phyloP scores from a whole-genome alignment of 1,140 invertebrate genomes.

The Cyphomyrmex costatus region DNA sequence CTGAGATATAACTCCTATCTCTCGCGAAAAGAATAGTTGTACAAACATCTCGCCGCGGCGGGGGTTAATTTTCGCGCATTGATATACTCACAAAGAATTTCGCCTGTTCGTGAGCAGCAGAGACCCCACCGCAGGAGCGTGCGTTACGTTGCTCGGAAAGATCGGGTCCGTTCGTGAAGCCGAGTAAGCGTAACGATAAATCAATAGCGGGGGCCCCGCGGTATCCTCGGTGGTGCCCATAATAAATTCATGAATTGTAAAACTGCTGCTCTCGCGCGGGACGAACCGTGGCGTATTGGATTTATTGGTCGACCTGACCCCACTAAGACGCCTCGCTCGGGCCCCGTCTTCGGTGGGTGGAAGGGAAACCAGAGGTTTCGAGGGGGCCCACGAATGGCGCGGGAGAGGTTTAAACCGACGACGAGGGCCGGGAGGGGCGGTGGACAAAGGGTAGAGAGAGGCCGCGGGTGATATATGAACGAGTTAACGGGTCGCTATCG shows the following conservation, averaged over 20 bases:
- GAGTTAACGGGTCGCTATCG: conserved; percentile 84
- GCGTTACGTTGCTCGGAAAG: conserved; percentile 54
- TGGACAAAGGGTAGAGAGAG: conserved; percentile 62
- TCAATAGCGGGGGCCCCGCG: conserved; percentile 82
- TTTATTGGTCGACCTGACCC: conserved; percentile 86
- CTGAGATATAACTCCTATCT: neutral
- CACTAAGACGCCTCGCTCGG: conserved; percentile 79
- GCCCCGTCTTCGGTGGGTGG: conserved; percentile 68
- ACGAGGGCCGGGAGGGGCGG: conserved; percentile 11
- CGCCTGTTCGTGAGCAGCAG: conserved; percentile 21
- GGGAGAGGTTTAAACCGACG: neutral
- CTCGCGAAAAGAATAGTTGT: conserved; percentile 36
- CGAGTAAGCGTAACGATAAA: conserved; percentile 83
- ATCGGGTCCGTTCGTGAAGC: conserved; percentile 61
- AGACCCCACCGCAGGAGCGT: conserved; percentile 69
- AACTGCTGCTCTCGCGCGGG: conserved; percentile 83
- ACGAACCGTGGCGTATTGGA: conserved; percentile 86
- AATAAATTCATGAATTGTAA: conserved; percentile 87
- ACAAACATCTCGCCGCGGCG: conserved; percentile 44
- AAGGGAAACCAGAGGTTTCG: conserved; percentile 65
- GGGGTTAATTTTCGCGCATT: conserved; percentile 70
- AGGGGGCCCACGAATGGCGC: conserved; percentile 18
- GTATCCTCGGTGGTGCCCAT: conserved; percentile 83
- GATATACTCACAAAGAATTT: conserved; percentile 39
- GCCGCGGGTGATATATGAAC: conserved; percentile 82